A percentile compares a stretch with the other conserved stretches of the same genome.
phyloP scores from a whole-genome alignment of 2,888 invertebrate genomes.

The Watsonalla cultraria region DNA sequence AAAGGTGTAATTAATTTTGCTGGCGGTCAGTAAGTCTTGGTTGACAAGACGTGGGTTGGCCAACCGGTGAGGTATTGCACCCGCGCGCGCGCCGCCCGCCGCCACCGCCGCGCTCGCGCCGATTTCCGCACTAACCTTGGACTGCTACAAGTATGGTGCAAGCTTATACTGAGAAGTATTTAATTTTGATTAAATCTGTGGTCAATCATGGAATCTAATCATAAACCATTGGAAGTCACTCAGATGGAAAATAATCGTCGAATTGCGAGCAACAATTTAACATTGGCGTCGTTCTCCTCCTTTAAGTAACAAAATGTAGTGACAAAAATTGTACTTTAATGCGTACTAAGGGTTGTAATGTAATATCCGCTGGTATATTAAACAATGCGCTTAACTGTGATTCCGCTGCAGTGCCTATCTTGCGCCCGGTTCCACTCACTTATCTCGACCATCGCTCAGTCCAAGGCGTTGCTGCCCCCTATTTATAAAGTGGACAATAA shows the following conservation, averaged over 20 bases:
- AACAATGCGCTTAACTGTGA: not conserved
- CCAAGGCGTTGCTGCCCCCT: conserved; percentile 30
- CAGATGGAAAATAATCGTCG: too few species aligned
- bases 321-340: not conserved
- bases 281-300: too few species aligned
- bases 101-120: conserved; percentile 30
- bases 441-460: conserved; percentile 37
- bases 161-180: conserved; percentile 11
- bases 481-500: conserved; percentile 46
- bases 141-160: conserved; percentile 18
- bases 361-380: conserved; percentile 3
- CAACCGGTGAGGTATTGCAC: conserved; percentile 41
- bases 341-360: not conserved
- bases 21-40: conserved; percentile 35
- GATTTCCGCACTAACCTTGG: conserved; percentile 53
- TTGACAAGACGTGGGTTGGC: conserved; percentile 48
- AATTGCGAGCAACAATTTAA: too few species aligned
- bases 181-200: conserved; percentile 2
- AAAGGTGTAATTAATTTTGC: conserved; percentile 44
- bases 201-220: too few species aligned
- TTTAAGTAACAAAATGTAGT: too few species aligned
- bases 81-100: conserved; percentile 22
- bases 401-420: conserved; percentile 15
- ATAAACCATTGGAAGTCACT: too few species aligned
- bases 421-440: conserved; percentile 32